Evolutionary conservation across 2,113 vertebrate genomes (phyloP).

Genomic region (Xiphorhynchus elegans): DNA sequence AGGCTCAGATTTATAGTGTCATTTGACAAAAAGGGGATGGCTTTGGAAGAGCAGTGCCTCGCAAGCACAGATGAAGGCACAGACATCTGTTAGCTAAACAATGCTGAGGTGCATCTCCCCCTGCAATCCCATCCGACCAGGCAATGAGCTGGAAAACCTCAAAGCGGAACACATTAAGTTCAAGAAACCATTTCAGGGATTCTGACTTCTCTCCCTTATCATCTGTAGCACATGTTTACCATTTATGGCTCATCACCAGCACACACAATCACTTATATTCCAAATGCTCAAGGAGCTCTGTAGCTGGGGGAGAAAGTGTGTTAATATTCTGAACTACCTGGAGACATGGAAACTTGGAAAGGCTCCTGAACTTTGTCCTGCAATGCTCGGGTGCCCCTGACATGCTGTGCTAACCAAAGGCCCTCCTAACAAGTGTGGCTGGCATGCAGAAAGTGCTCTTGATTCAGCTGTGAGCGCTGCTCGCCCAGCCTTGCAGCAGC

Average conservation of each 20-base stretch:
- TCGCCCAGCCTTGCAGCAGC: constrained; percentile 4
- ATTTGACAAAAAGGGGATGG: not conserved
- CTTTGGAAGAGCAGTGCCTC: not conserved
- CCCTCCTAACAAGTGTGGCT: constrained; percentile 5
- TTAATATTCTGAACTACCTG: constrained; percentile 45
- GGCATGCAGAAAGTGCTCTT: constrained; percentile 31
- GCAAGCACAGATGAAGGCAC: not conserved
- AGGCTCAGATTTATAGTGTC: not conserved
- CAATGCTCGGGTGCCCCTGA: not conserved
- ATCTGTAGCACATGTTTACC: constrained; percentile 46
- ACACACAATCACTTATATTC: constrained; percentile 5
- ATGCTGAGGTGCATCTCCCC: constrained; percentile 3
- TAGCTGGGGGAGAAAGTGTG: not conserved
- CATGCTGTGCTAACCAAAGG: not conserved
- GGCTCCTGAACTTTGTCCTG: not conserved
- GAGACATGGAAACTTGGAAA: not conserved
- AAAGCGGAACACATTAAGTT: constrained; percentile 4
- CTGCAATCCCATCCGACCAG: not conserved
- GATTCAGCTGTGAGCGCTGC: constrained; percentile 37
- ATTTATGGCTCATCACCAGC: constrained; percentile 45
- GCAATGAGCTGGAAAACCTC: constrained; percentile 38
- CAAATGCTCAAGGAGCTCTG: not conserved
- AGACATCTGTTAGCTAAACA: constrained; percentile 48
- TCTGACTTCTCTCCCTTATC: constrained; percentile 47
- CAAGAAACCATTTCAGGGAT: constrained; percentile 36